These are phyloP conservation scores for Psilopsiagon aymara DNA, from an alignment of 2,113 vertebrate species.

Conservation along the genomic window DNA sequence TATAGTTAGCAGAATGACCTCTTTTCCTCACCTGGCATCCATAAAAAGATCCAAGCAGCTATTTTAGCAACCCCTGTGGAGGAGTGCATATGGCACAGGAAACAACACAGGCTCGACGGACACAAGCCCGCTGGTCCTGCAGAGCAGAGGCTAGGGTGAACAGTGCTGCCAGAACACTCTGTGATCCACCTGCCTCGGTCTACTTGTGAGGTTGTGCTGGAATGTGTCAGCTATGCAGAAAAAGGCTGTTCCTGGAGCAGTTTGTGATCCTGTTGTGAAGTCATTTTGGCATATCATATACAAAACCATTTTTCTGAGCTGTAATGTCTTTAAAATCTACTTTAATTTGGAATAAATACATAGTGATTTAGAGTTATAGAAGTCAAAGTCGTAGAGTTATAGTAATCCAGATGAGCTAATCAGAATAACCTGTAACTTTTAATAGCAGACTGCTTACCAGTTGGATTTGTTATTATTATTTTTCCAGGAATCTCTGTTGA, in stretches of 20 bases:
- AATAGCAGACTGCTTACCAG: background rate
- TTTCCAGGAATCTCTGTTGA: background rate
- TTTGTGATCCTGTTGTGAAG: background rate
- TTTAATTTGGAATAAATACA: background rate
- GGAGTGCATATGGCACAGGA: background rate
- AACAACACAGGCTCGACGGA: background rate
- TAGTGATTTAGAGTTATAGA: background rate
- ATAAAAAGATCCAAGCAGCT: background rate
- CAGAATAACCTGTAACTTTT: background rate
- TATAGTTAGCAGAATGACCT: background rate
- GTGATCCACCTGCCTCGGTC: background rate
- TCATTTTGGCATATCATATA: background rate
- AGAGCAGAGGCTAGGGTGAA: rapidly evolving
- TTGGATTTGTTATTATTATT: background rate
- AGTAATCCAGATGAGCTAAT: background rate
- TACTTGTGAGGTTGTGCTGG: background rate
- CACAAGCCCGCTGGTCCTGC: background rate
- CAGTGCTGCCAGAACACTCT: rapidly evolving
- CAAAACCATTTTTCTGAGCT: background rate
- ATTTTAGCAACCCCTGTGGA: background rate
- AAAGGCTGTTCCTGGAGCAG: background rate
- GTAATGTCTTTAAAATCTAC: background rate
- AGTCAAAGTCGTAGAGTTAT: background rate
- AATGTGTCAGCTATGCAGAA: background rate
- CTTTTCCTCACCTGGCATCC: background rate